phyloP scores from a whole-genome alignment of 1,140 invertebrate species.

The Philaenus spumarius region DNA sequence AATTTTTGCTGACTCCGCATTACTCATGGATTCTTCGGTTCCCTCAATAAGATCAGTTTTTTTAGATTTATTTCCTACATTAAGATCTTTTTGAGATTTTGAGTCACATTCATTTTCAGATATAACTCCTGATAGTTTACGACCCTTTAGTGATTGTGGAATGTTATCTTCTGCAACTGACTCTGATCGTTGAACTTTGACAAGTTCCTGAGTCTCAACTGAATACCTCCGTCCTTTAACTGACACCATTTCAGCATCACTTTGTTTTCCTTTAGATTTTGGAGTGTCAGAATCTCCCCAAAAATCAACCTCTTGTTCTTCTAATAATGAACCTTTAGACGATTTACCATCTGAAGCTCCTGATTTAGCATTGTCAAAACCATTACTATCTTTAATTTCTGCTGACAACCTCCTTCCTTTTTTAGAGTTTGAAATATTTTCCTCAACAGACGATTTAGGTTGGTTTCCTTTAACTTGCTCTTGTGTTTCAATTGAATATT shows the following conservation, averaged over 20 bases:
- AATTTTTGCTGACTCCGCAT: not conserved
- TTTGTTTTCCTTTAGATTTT: no score
- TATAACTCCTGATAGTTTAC: no score
- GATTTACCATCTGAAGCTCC: not conserved
- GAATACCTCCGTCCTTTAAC: no score
- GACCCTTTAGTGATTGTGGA: no score
- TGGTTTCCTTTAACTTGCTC: slow-evolving; percentile 30
- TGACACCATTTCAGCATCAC: no score
- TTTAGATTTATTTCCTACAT: slow-evolving; percentile 2
- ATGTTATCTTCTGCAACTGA: no score
- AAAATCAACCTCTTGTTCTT: no score
- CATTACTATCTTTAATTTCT: slow-evolving; percentile 14
- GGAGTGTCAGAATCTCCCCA: not conserved
- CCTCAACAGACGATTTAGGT: slow-evolving; percentile 13
- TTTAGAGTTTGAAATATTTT: not conserved
- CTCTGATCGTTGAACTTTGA: no score
- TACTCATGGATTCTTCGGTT: no score
- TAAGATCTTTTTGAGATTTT: not conserved
- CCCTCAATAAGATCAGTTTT: no score
- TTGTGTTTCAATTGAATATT: not conserved
- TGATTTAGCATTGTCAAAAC: slow-evolving; percentile 2
- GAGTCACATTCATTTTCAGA: not conserved
- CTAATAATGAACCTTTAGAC: not conserved
- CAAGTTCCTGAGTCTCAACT: no score
- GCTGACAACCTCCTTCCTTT: slow-evolving; percentile 32